These are phyloP conservation scores for Psittacula derbiana DNA, from an alignment of 2,797 vertebrate species.

Conservation along the genomic window DNA sequence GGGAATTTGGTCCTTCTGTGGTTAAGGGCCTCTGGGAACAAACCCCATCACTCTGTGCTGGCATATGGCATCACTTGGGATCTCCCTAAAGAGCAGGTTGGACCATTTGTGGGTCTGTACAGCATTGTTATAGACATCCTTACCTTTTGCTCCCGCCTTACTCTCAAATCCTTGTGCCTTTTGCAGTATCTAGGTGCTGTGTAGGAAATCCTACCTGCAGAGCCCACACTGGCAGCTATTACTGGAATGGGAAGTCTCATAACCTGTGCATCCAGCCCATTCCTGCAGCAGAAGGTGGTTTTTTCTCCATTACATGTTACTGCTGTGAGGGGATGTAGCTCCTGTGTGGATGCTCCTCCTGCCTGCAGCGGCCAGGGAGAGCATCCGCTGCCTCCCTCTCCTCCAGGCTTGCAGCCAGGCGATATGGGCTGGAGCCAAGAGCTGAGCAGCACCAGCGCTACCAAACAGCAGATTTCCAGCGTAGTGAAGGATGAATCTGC, in stretches of 20 bases:
- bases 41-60: fast-evolving
- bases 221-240: background rate
- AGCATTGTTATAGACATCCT: fast-evolving
- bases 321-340: background rate
- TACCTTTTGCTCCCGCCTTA: background rate
- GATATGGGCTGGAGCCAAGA: background rate
- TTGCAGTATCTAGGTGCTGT: background rate
- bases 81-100: background rate
- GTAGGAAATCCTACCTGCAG: background rate
- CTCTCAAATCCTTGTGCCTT: background rate
- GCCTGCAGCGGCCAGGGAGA: background rate
- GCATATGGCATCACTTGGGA: background rate
- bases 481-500: background rate
- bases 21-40: background rate
- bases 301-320: background rate
- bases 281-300: background rate
- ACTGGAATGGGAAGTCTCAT: background rate
- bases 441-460: background rate
- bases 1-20: background rate
- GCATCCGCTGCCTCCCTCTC: background rate
- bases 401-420: background rate
- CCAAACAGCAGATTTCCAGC: background rate
- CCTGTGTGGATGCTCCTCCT: background rate
- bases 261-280: background rate
- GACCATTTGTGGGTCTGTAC: fast-evolving